phyloP scores from a whole-genome alignment of 2,888 invertebrate species.

The Meandrusa payeni region DNA sequence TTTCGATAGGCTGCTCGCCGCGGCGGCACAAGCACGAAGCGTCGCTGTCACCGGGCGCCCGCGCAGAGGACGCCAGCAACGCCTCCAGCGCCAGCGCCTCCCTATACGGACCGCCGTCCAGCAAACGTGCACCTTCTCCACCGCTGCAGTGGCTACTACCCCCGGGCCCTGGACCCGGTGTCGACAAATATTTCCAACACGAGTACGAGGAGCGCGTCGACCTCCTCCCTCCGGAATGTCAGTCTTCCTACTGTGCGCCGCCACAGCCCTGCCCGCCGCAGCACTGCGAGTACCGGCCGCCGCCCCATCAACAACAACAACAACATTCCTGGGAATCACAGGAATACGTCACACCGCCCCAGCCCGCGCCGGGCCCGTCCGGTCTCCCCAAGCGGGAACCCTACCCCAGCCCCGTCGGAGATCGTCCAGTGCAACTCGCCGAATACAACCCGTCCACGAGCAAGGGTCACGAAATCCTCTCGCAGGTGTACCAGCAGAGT shows the following conservation, averaged over 20 bases:
- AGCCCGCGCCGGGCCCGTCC: slow-evolving; percentile 80
- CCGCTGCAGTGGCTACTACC: slow-evolving; percentile 87
- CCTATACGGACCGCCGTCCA: slow-evolving; percentile 78
- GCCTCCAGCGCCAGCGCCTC: slow-evolving; percentile 83
- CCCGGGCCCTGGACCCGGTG: slow-evolving; percentile 84
- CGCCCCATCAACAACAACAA: slow-evolving; percentile 80
- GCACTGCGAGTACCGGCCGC: slow-evolving; percentile 84
- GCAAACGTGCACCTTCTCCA: slow-evolving; percentile 74
- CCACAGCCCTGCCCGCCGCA: slow-evolving; percentile 65
- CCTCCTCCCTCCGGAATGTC: slow-evolving; percentile 73
- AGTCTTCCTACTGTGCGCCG: slow-evolving; percentile 70
- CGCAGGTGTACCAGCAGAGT: slow-evolving; percentile 94
- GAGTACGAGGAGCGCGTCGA: slow-evolving; percentile 86
- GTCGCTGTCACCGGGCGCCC: slow-evolving; percentile 84
- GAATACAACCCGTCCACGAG: slow-evolving; percentile 97
- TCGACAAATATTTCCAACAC: slow-evolving; percentile 82
- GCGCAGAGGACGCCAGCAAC: slow-evolving; percentile 88
- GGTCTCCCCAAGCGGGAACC: slow-evolving; percentile 82
- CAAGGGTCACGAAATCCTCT: slow-evolving; percentile 97
- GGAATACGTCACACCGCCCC: slow-evolving; percentile 61
- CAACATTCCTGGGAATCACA: slow-evolving; percentile 87
- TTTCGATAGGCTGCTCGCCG: slow-evolving; percentile 84
- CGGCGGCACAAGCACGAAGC: slow-evolving; percentile 82
- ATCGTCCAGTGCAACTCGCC: slow-evolving; percentile 88
- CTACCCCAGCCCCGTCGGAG: slow-evolving; percentile 61